Evolutionary conservation across 1,140 invertebrate species (phyloP).

Genomic region (Achroia grisella): DNA sequence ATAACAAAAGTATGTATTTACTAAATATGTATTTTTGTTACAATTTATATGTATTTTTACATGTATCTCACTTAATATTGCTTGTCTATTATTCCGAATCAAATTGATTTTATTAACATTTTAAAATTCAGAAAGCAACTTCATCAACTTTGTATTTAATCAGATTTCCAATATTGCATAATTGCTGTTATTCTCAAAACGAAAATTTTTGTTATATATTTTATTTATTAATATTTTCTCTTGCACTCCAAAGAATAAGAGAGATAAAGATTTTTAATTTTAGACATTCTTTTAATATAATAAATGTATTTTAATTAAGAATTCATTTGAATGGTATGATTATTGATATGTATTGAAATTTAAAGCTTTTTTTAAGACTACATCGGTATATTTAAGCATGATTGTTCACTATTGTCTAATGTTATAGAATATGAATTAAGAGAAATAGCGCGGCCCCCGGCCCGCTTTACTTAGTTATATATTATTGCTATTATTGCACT

Average conservation of each 20-base stretch:
- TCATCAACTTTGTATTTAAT: too few relatives aligned
- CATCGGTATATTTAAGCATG: constrained; percentile 56
- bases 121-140: too few relatives aligned
- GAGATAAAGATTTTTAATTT: constrained; percentile 49
- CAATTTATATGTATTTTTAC: too few relatives aligned
- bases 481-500: constrained; percentile 34
- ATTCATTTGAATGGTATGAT: constrained; percentile 34
- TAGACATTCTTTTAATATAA: constrained; percentile 40
- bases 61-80: too few relatives aligned
- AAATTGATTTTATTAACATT: too few relatives aligned
- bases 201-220: constrained; percentile 1
- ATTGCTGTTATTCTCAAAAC: neutral
- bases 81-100: too few relatives aligned
- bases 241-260: constrained; percentile 38
- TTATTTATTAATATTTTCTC: constrained; percentile 8
- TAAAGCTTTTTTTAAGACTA: constrained; percentile 48
- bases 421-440: constrained; percentile 62
- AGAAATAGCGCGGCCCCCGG: constrained; percentile 29
- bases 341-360: constrained; percentile 54
- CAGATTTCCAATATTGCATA: neutral
- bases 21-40: too few relatives aligned
- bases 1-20: too few relatives aligned
- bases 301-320: constrained; percentile 42
- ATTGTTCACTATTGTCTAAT: constrained; percentile 42
- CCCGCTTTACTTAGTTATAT: constrained; percentile 12